Conservation (phyloP, 1,140 invertebrate genomes). For the Drosophila hydei region DNA sequence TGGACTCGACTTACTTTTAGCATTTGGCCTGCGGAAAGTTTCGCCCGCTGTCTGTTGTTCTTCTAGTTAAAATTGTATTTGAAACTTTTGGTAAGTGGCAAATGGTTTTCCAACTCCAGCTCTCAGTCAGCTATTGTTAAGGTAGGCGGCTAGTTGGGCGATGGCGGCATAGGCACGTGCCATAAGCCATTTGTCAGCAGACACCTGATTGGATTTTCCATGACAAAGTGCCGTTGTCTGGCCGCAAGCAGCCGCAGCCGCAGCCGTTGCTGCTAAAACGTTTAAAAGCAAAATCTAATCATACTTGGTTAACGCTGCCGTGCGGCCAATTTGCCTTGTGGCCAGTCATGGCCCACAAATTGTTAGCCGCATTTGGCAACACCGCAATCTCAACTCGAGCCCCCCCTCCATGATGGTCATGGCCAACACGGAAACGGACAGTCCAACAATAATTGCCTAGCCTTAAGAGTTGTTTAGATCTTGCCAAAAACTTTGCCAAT, state of each 20-base stretch:
- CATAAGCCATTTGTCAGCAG: constrained; percentile 76
- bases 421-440: constrained; percentile 10
- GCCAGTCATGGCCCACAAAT: constrained; percentile 11
- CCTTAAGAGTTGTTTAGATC: constrained; percentile 42
- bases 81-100: constrained; percentile 72
- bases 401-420: background rate
- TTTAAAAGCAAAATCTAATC: constrained; percentile 73
- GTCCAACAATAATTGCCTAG: constrained; percentile 53
- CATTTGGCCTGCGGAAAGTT: constrained; percentile 57
- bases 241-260: constrained; percentile 6
- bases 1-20: constrained; percentile 26
- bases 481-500: constrained; percentile 53
- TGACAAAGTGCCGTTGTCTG: constrained; percentile 48
- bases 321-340: constrained; percentile 46
- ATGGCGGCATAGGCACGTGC: constrained; percentile 58
- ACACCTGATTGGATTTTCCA: constrained; percentile 68
- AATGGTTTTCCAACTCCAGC: constrained; percentile 53
- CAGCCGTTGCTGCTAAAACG: constrained; percentile 40
- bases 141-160: background rate
- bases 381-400: background rate
- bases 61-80: constrained; percentile 70
- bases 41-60: constrained; percentile 23
- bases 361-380: constrained; percentile 6
- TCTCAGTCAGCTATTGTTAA: constrained; percentile 35
- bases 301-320: constrained; percentile 48